Percentiles rank a stretch among this genome's conserved stretches.
These are phyloP conservation scores for Nestor notabilis DNA, from an alignment of 2,113 vertebrate genomes.

Conservation along the genomic window DNA sequence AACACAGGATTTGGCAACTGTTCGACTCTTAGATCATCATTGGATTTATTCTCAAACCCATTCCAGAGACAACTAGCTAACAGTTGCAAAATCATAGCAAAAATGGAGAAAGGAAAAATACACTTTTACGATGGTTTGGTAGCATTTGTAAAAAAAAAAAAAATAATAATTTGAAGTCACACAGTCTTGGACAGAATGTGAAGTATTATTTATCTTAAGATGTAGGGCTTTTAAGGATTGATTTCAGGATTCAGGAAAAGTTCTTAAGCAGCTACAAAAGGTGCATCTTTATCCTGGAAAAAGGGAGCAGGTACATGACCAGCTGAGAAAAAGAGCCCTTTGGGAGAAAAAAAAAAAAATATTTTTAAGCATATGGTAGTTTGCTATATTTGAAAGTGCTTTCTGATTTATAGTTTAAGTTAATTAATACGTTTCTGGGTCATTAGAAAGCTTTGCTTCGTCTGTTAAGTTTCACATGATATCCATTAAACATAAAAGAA, in stretches of 20 bases:
- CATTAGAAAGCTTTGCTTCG: neutral
- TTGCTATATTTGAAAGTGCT: neutral
- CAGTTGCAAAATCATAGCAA: neutral
- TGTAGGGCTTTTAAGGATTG: neutral
- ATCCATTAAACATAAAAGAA: neutral
- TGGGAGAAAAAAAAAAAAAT: neutral
- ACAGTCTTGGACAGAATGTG: neutral
- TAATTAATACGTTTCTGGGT: neutral
- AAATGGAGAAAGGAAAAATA: neutral
- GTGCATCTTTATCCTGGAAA: neutral
- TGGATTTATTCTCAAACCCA: neutral
- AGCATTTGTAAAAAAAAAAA: neutral
- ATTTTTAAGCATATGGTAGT: neutral
- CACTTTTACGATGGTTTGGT: neutral
- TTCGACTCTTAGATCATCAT: neutral
- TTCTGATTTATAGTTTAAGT: neutral
- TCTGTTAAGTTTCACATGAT: neutral
- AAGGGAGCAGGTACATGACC: neutral
- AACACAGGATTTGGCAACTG: neutral
- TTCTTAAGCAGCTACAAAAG: neutral
- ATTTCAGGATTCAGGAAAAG: neutral
- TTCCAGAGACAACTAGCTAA: neutral
- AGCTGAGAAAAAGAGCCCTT: neutral
- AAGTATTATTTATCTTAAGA: neutral
- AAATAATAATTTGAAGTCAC: neutral